Base-by-base conservation (phyloP, 1,140 invertebrate genomes). In the Drosophila cardini region DNA sequence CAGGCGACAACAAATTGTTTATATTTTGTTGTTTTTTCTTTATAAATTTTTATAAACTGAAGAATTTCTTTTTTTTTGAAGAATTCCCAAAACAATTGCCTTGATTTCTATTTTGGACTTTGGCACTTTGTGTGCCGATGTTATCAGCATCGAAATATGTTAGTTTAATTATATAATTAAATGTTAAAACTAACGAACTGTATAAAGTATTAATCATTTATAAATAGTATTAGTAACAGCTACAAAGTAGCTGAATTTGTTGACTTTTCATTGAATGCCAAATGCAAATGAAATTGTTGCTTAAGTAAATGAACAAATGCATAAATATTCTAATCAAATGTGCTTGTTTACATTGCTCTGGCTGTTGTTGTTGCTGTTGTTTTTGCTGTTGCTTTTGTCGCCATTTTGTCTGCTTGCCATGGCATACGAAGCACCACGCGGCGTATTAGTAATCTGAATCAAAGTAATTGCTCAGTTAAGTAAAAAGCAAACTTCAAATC, bases 341-440 rank as follows among this genome's bases (percentile, higher is more conserved):
- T 81, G 55, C 78, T 75, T 86, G 78, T 76, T 85, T 70, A 58
- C 78, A 74, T 80, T 67, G 82, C 82, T 72, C 72, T 55, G 45
- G 46, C 64, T 53, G 52, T 10, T 72, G 16, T 45, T 56, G 9
- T 43, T 78, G 50, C 45, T 62, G 32, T 26, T 53, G 50, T 45
- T 52, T 56, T 18, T 36, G 72, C 36, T 58, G 38, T 56, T 80
- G 43, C 72, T 80, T 58, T 61, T 56, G 55, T 38, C 84, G 83
- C 83, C 83, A 87, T 83, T 87, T 89, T 89, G 82, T 85, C 82
- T 85, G 82, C 76, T 76, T 80, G 81, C 80, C 83, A 72, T 73
- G 79, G 77, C 61, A 58, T 69, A 72, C 76, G 72, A 53, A 40
- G 79, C 79, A 87, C 76, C 81, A 87, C 76, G 72, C 76, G 79